phyloP scores from a whole-genome alignment of 2,797 vertebrate genomes.

The Cossypha niveicapilla region DNA sequence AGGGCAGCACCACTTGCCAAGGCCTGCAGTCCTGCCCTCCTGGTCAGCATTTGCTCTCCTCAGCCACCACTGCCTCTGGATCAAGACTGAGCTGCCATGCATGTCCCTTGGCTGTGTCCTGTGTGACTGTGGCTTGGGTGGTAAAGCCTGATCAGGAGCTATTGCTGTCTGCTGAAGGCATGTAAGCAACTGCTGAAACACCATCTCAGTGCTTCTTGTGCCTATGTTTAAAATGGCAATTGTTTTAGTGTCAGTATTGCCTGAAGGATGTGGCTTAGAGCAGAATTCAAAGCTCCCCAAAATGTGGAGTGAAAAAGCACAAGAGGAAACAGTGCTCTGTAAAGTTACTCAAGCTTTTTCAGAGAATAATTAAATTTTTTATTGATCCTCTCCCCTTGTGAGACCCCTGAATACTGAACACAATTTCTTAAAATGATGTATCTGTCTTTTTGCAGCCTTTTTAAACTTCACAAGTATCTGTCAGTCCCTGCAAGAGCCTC shows the following conservation, averaged over 20 bases:
- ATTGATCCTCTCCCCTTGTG: neutral
- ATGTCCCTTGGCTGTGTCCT: accelerated
- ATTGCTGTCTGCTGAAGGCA: neutral
- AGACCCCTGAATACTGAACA: neutral
- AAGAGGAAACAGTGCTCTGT: neutral
- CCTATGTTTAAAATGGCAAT: neutral
- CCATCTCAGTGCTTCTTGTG: neutral
- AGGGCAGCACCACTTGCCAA: neutral
- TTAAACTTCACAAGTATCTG: neutral
- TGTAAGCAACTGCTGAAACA: neutral
- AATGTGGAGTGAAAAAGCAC: neutral
- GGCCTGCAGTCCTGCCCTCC: neutral
- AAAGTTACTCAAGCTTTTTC: neutral
- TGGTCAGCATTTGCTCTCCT: accelerated
- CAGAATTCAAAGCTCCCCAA: neutral
- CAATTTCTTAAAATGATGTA: neutral
- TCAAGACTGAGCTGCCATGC: neutral
- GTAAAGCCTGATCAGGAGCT: neutral
- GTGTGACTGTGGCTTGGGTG: neutral
- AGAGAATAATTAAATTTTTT: neutral
- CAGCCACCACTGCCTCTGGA: neutral
- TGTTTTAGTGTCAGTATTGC: neutral
- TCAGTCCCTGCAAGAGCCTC: neutral
- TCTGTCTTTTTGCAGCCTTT: neutral
- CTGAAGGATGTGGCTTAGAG: neutral